A percentile compares a stretch with the other conserved stretches of the same genome.
Evolutionary conservation across 2,113 vertebrate species (phyloP).

Genomic region (Gnathonemus echidnorhynchus): DNA sequence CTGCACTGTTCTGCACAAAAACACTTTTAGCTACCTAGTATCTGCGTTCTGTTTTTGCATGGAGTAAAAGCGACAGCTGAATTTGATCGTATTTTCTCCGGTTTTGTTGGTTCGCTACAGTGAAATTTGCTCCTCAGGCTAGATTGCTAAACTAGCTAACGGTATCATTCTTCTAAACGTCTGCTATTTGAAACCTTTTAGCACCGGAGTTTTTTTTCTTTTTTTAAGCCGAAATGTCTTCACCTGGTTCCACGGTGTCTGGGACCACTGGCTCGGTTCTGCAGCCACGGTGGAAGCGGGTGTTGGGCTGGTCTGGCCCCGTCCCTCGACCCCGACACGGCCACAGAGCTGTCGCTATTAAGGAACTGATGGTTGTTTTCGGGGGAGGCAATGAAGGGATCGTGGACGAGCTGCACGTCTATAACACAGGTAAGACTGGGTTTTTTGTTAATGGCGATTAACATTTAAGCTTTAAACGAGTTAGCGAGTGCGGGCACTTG

Average conservation of each 20-base stretch:
- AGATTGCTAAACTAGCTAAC: background rate
- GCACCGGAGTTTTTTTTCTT: constrained; percentile 26
- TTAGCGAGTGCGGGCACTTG: background rate
- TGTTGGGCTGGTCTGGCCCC: constrained; percentile 75
- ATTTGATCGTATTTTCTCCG: background rate
- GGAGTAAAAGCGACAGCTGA: background rate
- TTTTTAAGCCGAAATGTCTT: constrained; percentile 28
- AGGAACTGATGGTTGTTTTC: constrained; percentile 81
- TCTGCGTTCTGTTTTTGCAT: background rate
- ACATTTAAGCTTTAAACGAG: background rate
- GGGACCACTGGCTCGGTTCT: constrained; percentile 38
- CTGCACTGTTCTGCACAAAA: background rate
- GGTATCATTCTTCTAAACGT: background rate
- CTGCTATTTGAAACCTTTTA: background rate
- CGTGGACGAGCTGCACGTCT: constrained; percentile 79
- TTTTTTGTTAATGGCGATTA: background rate
- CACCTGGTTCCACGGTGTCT: constrained; percentile 32
- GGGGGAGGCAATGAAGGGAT: constrained; percentile 81
- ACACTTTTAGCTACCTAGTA: background rate
- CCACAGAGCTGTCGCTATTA: constrained; percentile 77
- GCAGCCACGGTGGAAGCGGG: constrained; percentile 77
- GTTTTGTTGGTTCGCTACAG: background rate
- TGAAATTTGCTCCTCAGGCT: background rate
- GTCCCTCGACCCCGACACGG: constrained; percentile 78
- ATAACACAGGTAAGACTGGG: constrained; percentile 68